Base-by-base conservation (phyloP, 2,888 invertebrate species). In the Daptonema setosum region DNA sequence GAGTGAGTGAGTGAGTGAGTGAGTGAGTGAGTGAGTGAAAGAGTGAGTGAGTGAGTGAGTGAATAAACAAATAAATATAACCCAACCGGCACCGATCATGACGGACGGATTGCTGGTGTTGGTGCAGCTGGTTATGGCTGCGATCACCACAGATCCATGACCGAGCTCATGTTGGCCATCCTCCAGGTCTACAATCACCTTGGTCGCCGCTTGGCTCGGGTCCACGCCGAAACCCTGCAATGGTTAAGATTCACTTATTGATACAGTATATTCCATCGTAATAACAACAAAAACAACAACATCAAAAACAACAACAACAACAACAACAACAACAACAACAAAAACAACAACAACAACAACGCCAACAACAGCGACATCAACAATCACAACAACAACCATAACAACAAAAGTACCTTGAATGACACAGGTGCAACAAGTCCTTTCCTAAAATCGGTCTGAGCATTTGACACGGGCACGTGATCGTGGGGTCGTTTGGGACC, bases 41-140 rank as follows among this genome's bases (percentile, higher is more conserved):
- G n/a, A n/a, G n/a, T n/a, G n/a, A n/a, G n/a, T n/a, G n/a, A n/a
- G n/a, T n/a, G n/a, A n/a, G n/a, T n/a, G n/a, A n/a, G n/a, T 35
- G 35, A 35, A 35, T 11, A 35, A 17, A 35, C 8, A 8, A 17
- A 11, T 35, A 35, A 11, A 11, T 35, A 17, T 35, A 35, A 35
- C 17, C 35, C 3, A 70, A 79, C 87, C 88, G 63, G 95, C 93
- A 43, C 90, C 93, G 24, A 95, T 76, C 93, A 95, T 95, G 5
- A 95, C 95, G 63, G 88, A 88, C 0, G 95, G 93, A 72, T 95
- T 95, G 65, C 86, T 87, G 0, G 95, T 95, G 71, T 97, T 97
- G 56, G 95, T 95, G 72, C 95, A 97, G 28, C 87, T 88, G 1
- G 95, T 95, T 65, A 95, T 93, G 55, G 95, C 93, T 0, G 93